Conservation (phyloP, 1,140 invertebrate genomes). For the Hirudo medicinalis region DNA sequence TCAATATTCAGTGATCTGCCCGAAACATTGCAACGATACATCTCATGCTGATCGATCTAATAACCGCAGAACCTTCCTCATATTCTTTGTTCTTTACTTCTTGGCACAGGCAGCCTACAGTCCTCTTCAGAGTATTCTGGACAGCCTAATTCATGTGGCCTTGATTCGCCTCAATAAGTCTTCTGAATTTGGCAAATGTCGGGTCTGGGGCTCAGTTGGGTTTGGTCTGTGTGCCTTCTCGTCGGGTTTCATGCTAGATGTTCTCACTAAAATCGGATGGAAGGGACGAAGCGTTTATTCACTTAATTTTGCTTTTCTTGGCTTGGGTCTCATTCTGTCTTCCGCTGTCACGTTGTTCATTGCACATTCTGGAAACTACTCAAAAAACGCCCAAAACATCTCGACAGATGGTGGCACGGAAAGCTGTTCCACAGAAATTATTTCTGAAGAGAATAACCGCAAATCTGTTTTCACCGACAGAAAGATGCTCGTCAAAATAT, state of each 20-base stretch:
- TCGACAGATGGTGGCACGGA: no score
- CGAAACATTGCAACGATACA: no score
- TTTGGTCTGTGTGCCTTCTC: slow-evolving; percentile 28
- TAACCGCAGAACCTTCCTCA: slow-evolving; percentile 25
- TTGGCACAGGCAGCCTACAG: slow-evolving; percentile 24
- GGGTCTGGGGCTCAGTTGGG: slow-evolving; percentile 42
- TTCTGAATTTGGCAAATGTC: slow-evolving; percentile 58
- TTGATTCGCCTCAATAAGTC: slow-evolving; percentile 24
- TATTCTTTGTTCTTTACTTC: slow-evolving; percentile 26
- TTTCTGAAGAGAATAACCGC: no score
- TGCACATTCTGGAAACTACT: slow-evolving; percentile 12
- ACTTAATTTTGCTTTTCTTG: slow-evolving; percentile 13
- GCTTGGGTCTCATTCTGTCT: slow-evolving; percentile 26
- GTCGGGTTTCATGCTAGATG: slow-evolving; percentile 32
- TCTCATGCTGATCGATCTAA: no score
- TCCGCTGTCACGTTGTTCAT: slow-evolving; percentile 25
- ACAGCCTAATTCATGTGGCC: slow-evolving; percentile 27
- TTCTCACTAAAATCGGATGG: slow-evolving; percentile 1
- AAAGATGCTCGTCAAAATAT: no score
- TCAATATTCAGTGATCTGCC: no score
- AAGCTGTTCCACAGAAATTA: no score
- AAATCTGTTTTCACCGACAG: no score
- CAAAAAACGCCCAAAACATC: no score
- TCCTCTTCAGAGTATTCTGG: slow-evolving; percentile 26
- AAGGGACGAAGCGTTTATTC: no score